A percentile compares a stretch with the other conserved stretches of the same genome.
phyloP scores from a whole-genome alignment of 2,888 invertebrate species.

The Oscheius sp. region DNA sequence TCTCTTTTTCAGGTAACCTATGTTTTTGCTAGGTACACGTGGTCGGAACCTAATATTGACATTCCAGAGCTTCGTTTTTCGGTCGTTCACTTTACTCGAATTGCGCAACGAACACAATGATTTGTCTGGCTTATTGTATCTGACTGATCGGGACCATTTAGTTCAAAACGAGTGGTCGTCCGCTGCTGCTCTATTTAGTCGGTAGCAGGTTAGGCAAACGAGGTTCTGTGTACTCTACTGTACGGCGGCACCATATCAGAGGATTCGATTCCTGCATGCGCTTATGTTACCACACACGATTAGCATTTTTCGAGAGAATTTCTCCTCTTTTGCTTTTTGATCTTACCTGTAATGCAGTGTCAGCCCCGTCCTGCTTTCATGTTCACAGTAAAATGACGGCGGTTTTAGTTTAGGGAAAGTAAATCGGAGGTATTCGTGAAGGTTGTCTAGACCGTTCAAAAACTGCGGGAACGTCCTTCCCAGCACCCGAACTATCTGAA shows the following conservation, averaged over 20 bases:
- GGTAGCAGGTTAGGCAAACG: conserved; percentile 38
- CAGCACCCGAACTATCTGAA: conserved; percentile 66
- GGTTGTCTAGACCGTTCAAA: conserved; percentile 71
- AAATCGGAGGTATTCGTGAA: conserved; percentile 69
- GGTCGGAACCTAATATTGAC: conserved; percentile 6
- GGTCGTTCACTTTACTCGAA: background rate
- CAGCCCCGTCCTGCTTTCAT: conserved; percentile 90
- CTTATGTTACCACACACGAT: conserved; percentile 16
- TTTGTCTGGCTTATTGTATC: conserved; percentile 1
- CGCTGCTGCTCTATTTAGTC: conserved; percentile 23
- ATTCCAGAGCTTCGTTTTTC: background rate
- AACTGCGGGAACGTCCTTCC: conserved; percentile 71
- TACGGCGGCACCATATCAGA: conserved; percentile 33
- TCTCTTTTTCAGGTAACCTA: background rate
- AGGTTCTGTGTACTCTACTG: conserved; percentile 33
- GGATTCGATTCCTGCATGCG: conserved; percentile 22
- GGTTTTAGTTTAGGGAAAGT: conserved; percentile 82
- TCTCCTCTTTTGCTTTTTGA: background rate
- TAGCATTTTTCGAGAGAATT: background rate
- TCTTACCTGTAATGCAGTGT: conserved; percentile 86
- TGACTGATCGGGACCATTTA: conserved; percentile 19
- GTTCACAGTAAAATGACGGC: conserved; percentile 95
- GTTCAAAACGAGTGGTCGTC: conserved; percentile 25
- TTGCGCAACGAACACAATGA: conserved; percentile 10
- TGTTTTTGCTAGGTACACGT: background rate